Evolutionary conservation across 2,113 vertebrate species (phyloP).

Genomic region (Pomatorhinus ruficollis): DNA sequence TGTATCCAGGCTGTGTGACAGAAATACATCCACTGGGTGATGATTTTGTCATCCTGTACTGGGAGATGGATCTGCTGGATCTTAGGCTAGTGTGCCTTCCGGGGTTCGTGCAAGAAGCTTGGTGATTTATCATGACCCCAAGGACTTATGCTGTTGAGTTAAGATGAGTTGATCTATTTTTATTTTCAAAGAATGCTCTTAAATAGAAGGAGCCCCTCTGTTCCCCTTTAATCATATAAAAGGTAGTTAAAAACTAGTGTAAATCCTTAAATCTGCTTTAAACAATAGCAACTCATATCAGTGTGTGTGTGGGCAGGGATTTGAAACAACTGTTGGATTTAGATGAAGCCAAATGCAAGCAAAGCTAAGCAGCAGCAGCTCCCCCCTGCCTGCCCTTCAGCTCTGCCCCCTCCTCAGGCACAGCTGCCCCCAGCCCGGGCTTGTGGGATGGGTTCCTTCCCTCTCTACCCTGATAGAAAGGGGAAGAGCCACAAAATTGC

Average conservation of each 20-base stretch:
- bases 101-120: neutral
- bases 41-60: neutral
- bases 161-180: constrained; percentile 46
- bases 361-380: neutral
- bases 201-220: neutral
- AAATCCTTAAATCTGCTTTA: constrained; percentile 66
- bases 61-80: neutral
- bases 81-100: neutral
- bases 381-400: neutral
- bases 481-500: neutral
- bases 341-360: constrained; percentile 9
- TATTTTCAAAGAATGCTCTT: neutral
- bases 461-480: neutral
- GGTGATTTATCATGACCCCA: constrained; percentile 22
- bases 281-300: constrained; percentile 43
- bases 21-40: neutral
- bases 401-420: neutral
- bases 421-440: neutral
- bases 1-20: neutral
- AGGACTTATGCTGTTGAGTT: neutral
- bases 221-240: constrained; percentile 43
- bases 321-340: constrained; percentile 40
- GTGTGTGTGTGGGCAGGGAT: constrained; percentile 48
- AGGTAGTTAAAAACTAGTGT: constrained; percentile 36
- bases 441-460: neutral